A percentile compares a stretch with the other conserved stretches of the same genome.
phyloP scores from a whole-genome alignment of 1,140 invertebrate species.

The Cydia pomonella region DNA sequence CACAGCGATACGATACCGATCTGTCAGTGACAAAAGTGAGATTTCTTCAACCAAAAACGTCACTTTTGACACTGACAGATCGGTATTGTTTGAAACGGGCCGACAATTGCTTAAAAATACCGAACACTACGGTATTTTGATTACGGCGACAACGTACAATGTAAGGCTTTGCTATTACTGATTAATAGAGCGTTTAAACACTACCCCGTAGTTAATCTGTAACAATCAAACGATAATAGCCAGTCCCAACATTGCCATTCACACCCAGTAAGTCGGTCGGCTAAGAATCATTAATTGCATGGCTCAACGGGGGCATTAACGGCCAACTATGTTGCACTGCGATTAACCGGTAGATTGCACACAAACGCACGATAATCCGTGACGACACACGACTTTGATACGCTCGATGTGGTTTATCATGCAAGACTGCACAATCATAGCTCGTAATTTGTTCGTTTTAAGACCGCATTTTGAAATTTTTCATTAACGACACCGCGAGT shows the following conservation, averaged over 20 bases:
- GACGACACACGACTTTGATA: constrained; percentile 13
- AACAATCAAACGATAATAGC: background rate
- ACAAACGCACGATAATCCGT: background rate
- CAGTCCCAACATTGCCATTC: background rate
- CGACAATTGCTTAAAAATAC: too few relatives aligned
- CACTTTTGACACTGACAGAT: too few relatives aligned
- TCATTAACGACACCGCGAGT: constrained; percentile 20
- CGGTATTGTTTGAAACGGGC: too few relatives aligned
- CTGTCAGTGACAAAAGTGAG: too few relatives aligned
- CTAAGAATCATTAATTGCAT: background rate
- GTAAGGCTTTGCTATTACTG: background rate
- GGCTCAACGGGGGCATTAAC: background rate
- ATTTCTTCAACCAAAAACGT: too few relatives aligned
- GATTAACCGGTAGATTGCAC: background rate
- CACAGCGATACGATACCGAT: too few relatives aligned
- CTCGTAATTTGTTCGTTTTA: background rate
- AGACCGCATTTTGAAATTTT: constrained; percentile 21
- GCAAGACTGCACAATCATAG: background rate
- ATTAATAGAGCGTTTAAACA: background rate
- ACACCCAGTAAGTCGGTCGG: background rate
- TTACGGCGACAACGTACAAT: background rate
- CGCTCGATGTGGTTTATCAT: constrained; percentile 15
- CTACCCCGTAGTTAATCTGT: background rate
- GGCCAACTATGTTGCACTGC: background rate
- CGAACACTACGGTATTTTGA: background rate